Base-by-base conservation (phyloP, 2,888 invertebrate species). In the Smittia sp. region DNA sequence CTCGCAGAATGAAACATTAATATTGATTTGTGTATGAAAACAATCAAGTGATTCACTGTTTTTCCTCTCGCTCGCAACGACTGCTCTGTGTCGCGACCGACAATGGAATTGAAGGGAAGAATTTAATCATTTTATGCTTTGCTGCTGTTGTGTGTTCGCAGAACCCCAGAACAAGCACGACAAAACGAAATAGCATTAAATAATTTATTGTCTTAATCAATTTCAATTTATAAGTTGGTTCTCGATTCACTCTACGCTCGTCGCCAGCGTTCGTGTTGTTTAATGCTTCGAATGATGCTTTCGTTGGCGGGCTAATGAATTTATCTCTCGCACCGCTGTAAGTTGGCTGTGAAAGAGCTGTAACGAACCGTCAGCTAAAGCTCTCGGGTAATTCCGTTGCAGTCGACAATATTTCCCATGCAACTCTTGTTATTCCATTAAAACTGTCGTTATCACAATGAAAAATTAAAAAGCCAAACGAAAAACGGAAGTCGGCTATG, bases 151-250 rank as follows among this genome's bases (percentile, higher is more conserved):
- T 41, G 46, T 70, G 38, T 52, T 24, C 62, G 9, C 32, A 32
- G 32, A 32, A 32, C 32, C 32, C 32, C 32, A 32, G 32, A 32
- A 32, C 32, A 32, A 32, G 32, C 32, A 3, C 38, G 46, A 38
- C 25, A 24, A 54, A 54, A 32, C 41, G 22, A 69, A 52, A 52
- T 18, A 32, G 18, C 27, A 62, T 62, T 62, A 72, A 72, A 72
- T 72, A 72, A 72, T 72, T 72, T 41, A 72, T 72, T 72, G 72
- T 62, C 39, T 72, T 72, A 72, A 72, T 72, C 72, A 72, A 72
- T 72, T 72, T 72, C 72, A 72, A 72, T 72, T 72, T 62, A 65
- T 65, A 69, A 69, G 46, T 69, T 69, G 52, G 69, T 41, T n/a
- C 69, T 69, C 69, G 52, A 27, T 69, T 68, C 46, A 11, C 32